phyloP scores from a whole-genome alignment of 2,888 invertebrate species.

The Conchocele bisecta region DNA sequence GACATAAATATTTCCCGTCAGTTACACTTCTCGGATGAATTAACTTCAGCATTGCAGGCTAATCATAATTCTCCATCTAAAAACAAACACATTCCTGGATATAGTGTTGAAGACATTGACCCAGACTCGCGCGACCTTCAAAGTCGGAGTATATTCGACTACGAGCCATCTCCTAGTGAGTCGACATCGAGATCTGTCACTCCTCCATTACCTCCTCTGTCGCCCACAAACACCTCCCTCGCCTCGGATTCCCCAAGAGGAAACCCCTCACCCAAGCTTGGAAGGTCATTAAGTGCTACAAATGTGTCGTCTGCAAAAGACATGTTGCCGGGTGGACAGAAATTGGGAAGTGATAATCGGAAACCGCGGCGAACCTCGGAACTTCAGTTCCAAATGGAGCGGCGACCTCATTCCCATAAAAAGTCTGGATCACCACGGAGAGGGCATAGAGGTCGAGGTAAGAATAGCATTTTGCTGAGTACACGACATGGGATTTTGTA shows the following conservation, averaged over 20 bases:
- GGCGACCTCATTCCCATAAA: conserved; percentile 2
- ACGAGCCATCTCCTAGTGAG: conserved; percentile 59
- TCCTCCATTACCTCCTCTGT: conserved; percentile 73
- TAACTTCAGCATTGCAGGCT: conserved; percentile 39
- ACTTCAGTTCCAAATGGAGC: conserved; percentile 42
- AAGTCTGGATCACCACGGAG: too few species aligned
- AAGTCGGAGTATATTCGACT: conserved; percentile 70
- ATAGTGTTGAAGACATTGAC: conserved; percentile 47
- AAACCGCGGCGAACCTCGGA: conserved; percentile 45
- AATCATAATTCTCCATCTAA: conserved; percentile 37
- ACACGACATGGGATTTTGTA: too few species aligned
- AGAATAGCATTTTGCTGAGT: too few species aligned
- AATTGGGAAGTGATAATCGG: conserved; percentile 10
- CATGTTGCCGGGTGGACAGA: conserved; percentile 50
- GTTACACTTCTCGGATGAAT: conserved; percentile 31
- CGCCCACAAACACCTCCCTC: conserved; percentile 67
- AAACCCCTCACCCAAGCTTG: conserved; percentile 44
- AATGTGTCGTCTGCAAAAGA: conserved; percentile 55
- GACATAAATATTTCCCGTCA: conserved; percentile 10
- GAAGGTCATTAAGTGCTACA: conserved; percentile 58
- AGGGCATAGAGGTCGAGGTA: too few species aligned
- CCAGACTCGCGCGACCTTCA: conserved; percentile 40
- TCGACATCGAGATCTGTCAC: conserved; percentile 70
- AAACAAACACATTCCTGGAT: conserved; percentile 11
- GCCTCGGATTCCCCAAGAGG: conserved; percentile 63